Evolutionary conservation across 2,113 vertebrate genomes (phyloP).

Genomic region (Hyla sarda): DNA sequence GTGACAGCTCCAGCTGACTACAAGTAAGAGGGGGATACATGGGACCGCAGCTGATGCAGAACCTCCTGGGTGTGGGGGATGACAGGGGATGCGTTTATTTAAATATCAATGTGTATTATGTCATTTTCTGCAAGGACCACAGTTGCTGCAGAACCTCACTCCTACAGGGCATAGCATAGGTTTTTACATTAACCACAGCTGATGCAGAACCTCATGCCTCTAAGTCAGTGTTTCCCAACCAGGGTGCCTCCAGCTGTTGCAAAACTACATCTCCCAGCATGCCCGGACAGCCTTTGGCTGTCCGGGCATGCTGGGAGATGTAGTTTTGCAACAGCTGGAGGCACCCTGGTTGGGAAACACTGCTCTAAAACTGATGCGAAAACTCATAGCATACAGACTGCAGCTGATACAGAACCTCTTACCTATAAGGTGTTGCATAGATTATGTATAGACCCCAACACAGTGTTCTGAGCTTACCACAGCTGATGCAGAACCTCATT

Average conservation of each 20-base stretch:
- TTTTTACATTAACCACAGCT: neutral
- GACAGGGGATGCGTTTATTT: neutral
- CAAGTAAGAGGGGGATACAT: slow-evolving; percentile 34
- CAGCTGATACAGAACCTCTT: neutral
- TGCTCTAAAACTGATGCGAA: neutral
- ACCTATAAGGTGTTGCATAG: neutral
- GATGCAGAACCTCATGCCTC: too few relatives aligned
- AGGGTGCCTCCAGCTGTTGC: neutral
- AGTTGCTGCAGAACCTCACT: neutral
- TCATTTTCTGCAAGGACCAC: neutral
- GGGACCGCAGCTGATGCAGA: neutral
- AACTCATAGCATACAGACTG: neutral
- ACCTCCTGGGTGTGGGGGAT: neutral
- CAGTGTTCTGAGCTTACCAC: too few relatives aligned
- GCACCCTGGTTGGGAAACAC: too few relatives aligned
- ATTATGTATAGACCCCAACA: neutral
- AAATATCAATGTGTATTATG: neutral
- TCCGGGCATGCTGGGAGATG: too few relatives aligned
- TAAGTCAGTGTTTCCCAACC: too few relatives aligned
- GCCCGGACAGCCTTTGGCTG: too few relatives aligned
- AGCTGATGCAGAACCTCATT: neutral
- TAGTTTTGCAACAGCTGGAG: too few relatives aligned
- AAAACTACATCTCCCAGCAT: too few relatives aligned
- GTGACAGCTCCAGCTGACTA: slow-evolving; percentile 33
- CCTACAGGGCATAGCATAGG: neutral